Evolutionary conservation across 2,888 invertebrate genomes (phyloP).

Genomic region (Lagria hirta): DNA sequence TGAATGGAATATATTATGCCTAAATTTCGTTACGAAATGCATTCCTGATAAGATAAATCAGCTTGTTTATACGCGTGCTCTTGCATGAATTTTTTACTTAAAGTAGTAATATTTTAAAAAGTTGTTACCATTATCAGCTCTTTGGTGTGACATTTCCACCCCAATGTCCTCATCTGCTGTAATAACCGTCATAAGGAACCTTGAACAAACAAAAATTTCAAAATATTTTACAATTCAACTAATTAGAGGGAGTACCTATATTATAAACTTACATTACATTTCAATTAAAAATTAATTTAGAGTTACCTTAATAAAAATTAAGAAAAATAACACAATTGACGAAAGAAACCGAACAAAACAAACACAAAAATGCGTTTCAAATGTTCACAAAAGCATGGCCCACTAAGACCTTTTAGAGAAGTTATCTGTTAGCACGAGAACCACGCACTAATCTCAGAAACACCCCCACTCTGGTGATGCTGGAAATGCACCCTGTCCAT

Average conservation of each 20-base stretch:
- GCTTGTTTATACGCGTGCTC: background rate
- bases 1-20: conserved; percentile 22
- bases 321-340: no score
- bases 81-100: background rate
- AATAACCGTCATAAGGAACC: conserved; percentile 45
- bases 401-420: conserved; percentile 23
- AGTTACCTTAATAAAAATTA: no score
- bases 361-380: no score
- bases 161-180: conserved; percentile 48
- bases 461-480: conserved; percentile 40
- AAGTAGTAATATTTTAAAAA: no score
- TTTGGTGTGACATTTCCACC: conserved; percentile 46
- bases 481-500: conserved; percentile 36
- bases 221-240: background rate
- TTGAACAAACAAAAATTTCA: no score
- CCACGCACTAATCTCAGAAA: conserved; percentile 42
- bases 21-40: conserved; percentile 28
- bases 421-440: conserved; percentile 37
- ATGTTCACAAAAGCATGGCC: no score
- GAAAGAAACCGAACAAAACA: no score
- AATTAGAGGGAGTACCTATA: no score
- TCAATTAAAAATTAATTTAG: no score
- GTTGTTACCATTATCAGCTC: conserved; percentile 49
- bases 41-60: conserved; percentile 26
- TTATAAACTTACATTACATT: no score